Evolutionary conservation across 2,888 invertebrate genomes (phyloP), one percentile per base, ranked within the genome.

Genomic region (Arrhopalites spinosus): DNA sequence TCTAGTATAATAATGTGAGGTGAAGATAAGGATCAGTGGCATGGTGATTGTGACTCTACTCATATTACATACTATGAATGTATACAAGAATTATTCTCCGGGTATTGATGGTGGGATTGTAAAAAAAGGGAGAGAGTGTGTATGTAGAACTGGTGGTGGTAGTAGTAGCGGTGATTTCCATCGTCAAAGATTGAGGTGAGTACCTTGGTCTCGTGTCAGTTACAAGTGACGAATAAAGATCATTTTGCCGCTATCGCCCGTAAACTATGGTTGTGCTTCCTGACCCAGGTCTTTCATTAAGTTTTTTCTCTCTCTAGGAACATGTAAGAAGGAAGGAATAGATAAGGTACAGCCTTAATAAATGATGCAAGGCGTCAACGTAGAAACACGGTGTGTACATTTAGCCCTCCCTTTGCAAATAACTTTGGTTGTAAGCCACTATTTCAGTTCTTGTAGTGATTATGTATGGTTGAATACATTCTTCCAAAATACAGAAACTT

Each of bases 191-290:
- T 70, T 71, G 71, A 66, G 59, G 43, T 70, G 69, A 76, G 73
- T 79, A 36, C 11, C 5, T 78, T 79, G 78, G 79, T 80, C 81
- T 80, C 79, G 80, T 81, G 80, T 77, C 79, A 78, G 79, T 78
- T 78, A 77, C 78, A 78, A 79, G 80, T 81, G 80, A 79, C 80
- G 80, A 81, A 81, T 80, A 80, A 79, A 80, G 80, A 80, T 80
- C 79, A 79, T 76, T 79, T 79, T 76, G 73, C 69, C 78, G 77
- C 78, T 81, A 81, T 79, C 80, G 78, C 71, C n/a, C 75, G 74
- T 78, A 80, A 80, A 80, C 79, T 78, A 73, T 79, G 75, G 66
- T 76, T 74, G 74, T 73, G 73, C 77, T 81, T 81, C 79, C 81
- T 76, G 79, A 73, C 72, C 73, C 76, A 75, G 78, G 75, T 78